phyloP scores from a whole-genome alignment of 2,888 invertebrate genomes.

The Drosophila mercatorum region DNA sequence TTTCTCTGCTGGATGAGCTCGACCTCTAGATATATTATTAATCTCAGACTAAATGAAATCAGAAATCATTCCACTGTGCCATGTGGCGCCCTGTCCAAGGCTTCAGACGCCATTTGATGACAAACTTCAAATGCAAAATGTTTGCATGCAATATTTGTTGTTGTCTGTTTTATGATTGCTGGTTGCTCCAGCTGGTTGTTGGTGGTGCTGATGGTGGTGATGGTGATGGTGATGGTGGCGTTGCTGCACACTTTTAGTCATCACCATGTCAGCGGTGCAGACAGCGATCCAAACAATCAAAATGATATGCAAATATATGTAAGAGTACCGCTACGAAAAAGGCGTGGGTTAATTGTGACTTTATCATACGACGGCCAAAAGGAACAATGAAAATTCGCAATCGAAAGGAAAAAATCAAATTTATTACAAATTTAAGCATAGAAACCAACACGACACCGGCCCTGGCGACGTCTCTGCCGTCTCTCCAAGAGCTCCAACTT shows the following conservation, averaged over 20 bases:
- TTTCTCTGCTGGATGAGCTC: too few relatives aligned
- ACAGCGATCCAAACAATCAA: slow-evolving; percentile 73
- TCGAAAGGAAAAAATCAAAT: slow-evolving; percentile 81
- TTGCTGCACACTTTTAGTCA: slow-evolving; percentile 74
- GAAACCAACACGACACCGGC: slow-evolving; percentile 60
- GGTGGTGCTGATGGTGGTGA: slow-evolving; percentile 48
- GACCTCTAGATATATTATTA: not conserved
- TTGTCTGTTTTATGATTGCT: slow-evolving; percentile 55
- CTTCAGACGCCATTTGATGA: slow-evolving; percentile 76
- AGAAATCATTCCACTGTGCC: slow-evolving; percentile 42
- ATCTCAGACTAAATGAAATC: not conserved
- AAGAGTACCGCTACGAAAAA: slow-evolving; percentile 81
- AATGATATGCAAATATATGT: slow-evolving; percentile 82
- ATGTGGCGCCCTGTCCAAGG: slow-evolving; percentile 28
- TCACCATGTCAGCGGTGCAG: slow-evolving; percentile 69
- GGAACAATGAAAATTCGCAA: slow-evolving; percentile 67
- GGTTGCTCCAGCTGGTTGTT: slow-evolving; percentile 44
- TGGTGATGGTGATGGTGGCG: slow-evolving; percentile 43
- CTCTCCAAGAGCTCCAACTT: slow-evolving; percentile 19
- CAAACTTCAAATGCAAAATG: slow-evolving; percentile 75
- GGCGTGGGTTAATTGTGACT: slow-evolving; percentile 83
- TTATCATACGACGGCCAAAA: slow-evolving; percentile 70
- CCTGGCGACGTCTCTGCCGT: slow-evolving; percentile 20
- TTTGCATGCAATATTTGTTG: slow-evolving; percentile 75
- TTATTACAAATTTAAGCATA: slow-evolving; percentile 80